Evolutionary conservation across 1,140 invertebrate genomes (phyloP).

Genomic region (Drosophila burlai): DNA sequence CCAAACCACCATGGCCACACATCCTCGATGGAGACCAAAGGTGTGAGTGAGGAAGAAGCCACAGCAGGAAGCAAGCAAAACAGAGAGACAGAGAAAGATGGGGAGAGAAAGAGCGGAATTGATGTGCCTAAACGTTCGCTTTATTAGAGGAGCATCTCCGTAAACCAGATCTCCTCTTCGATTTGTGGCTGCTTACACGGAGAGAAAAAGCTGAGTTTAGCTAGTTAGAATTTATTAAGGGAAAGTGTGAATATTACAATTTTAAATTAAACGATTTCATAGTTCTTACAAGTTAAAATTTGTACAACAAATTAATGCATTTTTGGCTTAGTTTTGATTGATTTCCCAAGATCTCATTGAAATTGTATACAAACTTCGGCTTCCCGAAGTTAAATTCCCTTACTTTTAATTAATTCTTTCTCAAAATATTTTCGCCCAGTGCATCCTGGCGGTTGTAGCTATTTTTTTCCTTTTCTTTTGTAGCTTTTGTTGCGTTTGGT

Average conservation of each 20-base stretch:
- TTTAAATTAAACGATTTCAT: no score
- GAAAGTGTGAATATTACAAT: no score
- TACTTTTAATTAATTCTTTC: background rate
- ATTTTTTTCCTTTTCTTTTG: slow-evolving; percentile 24
- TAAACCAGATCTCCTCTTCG: slow-evolving; percentile 69
- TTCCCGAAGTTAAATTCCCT: background rate
- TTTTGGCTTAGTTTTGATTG: background rate
- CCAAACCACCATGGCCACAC: background rate
- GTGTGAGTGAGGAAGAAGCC: slow-evolving; percentile 22
- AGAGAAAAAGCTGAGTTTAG: background rate
- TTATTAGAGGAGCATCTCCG: slow-evolving; percentile 63
- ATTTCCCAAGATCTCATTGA: background rate
- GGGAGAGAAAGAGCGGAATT: slow-evolving; percentile 19
- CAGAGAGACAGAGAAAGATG: slow-evolving; percentile 1
- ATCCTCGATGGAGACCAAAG: background rate
- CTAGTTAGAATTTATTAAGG: background rate
- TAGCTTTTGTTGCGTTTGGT: slow-evolving; percentile 59
- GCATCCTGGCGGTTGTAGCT: slow-evolving; percentile 12
- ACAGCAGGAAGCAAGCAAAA: slow-evolving; percentile 35
- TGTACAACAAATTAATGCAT: background rate
- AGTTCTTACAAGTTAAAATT: no score
- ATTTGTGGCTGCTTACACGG: slow-evolving; percentile 10
- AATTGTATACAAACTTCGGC: background rate
- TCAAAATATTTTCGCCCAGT: slow-evolving; percentile 3
- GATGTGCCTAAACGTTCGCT: slow-evolving; percentile 64